These are phyloP conservation scores for Lysiphlebus fabarum DNA, from an alignment of 1,140 invertebrate species.

Conservation along the genomic window DNA sequence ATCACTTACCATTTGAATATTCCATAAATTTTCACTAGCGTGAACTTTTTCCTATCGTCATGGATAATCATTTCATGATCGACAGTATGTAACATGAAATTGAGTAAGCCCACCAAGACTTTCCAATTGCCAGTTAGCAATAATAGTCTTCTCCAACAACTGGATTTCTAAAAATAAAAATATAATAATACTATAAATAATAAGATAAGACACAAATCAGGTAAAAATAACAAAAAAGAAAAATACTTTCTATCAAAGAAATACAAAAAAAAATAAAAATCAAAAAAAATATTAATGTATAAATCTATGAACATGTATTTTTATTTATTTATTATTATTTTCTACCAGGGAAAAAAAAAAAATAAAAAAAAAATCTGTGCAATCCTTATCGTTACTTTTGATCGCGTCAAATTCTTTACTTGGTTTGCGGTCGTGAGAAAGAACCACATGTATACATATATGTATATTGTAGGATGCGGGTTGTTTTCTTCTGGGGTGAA, in stretches of 20 bases:
- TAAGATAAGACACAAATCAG: too few relatives aligned
- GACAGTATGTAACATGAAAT: background rate
- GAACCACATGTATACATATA: background rate
- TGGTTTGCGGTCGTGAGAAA: conserved; percentile 20
- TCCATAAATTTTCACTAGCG: background rate
- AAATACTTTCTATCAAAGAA: too few relatives aligned
- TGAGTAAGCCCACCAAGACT: background rate
- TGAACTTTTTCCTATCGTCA: conserved; percentile 6
- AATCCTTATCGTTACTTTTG: conserved; percentile 18
- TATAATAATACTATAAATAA: too few relatives aligned
- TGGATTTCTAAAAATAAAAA: too few relatives aligned
- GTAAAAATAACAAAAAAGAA: too few relatives aligned
- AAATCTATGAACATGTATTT: too few relatives aligned
- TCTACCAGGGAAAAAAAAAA: background rate
- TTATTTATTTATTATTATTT: too few relatives aligned
- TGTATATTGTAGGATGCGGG: conserved; percentile 13
- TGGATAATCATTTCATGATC: conserved; percentile 8
- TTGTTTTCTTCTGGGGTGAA: conserved; percentile 7
- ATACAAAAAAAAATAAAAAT: too few relatives aligned
- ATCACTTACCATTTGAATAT: too few relatives aligned
- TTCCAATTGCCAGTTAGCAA: background rate
- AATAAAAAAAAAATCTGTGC: conserved; percentile 8
- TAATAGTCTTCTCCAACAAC: background rate
- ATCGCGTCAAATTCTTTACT: conserved; percentile 19
- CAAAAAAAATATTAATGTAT: too few relatives aligned